These are phyloP conservation scores for Calosoma granatense DNA, from an alignment of 1,140 invertebrate species.

Conservation along the genomic window DNA sequence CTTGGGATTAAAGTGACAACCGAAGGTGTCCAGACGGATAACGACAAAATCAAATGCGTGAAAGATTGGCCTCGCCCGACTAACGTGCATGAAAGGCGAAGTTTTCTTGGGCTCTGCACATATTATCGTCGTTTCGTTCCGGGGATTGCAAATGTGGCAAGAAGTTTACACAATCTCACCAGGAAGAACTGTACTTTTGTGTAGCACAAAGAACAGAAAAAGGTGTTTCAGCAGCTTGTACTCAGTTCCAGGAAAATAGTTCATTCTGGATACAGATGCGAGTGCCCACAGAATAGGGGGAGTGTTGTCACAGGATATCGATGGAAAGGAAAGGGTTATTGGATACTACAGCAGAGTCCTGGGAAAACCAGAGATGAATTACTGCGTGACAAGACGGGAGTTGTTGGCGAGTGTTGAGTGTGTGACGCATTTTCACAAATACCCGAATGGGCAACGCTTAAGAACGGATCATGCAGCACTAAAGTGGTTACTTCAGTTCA, in stretches of 20 bases:
- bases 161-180: too few relatives aligned
- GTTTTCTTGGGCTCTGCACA: too few relatives aligned
- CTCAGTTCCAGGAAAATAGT: conserved; percentile 9
- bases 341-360: conserved; percentile 26
- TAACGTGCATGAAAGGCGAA: too few relatives aligned
- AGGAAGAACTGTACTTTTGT: too few relatives aligned
- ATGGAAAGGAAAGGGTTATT: conserved; percentile 19
- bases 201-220: too few relatives aligned
- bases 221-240: too few relatives aligned
- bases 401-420: conserved; percentile 22
- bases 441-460: conserved; percentile 18
- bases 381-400: conserved; percentile 22
- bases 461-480: conserved; percentile 24
- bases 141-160: too few relatives aligned
- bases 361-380: conserved; percentile 29
- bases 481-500: conserved; percentile 26
- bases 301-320: conserved; percentile 20
- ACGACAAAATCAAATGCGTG: too few relatives aligned
- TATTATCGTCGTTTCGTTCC: too few relatives aligned
- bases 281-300: conserved; percentile 17
- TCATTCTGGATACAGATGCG: conserved; percentile 22
- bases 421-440: conserved; percentile 21
- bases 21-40: too few relatives aligned
- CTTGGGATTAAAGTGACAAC: too few relatives aligned
- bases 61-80: too few relatives aligned